Conservation (phyloP, 2,888 invertebrate species). For the Mesoligia furuncula region DNA sequence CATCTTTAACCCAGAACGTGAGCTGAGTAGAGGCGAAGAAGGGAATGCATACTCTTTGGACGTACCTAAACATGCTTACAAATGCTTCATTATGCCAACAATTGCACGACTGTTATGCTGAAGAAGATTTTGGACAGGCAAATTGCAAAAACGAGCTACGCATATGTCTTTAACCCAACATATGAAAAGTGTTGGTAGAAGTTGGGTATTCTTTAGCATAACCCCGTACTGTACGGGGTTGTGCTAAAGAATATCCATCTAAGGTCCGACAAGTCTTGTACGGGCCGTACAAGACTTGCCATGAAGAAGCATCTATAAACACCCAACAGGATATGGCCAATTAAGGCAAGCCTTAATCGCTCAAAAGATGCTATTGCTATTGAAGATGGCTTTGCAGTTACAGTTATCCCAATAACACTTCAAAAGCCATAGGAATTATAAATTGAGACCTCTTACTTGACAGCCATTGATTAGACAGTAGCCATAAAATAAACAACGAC, state of each 20-base stretch:
- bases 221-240: background rate
- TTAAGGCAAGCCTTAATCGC: background rate
- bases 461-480: slow-evolving; percentile 1
- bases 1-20: background rate
- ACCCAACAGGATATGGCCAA: background rate
- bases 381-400: background rate
- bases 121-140: background rate
- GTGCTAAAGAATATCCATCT: no score
- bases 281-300: no score
- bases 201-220: background rate
- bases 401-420: slow-evolving; percentile 8
- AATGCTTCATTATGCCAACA: background rate
- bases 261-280: no score
- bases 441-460: slow-evolving; percentile 4
- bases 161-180: no score
- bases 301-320: background rate
- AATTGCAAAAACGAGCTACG: background rate
- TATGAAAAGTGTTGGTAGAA: background rate
- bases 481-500: slow-evolving; percentile 10
- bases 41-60: no score
- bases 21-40: background rate
- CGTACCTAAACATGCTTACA: background rate
- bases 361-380: background rate
- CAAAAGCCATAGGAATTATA: background rate
- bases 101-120: background rate